Evolutionary conservation across 2,888 invertebrate species (phyloP), one percentile per base, ranked within the genome.

Genomic region (Apodemia mormo): DNA sequence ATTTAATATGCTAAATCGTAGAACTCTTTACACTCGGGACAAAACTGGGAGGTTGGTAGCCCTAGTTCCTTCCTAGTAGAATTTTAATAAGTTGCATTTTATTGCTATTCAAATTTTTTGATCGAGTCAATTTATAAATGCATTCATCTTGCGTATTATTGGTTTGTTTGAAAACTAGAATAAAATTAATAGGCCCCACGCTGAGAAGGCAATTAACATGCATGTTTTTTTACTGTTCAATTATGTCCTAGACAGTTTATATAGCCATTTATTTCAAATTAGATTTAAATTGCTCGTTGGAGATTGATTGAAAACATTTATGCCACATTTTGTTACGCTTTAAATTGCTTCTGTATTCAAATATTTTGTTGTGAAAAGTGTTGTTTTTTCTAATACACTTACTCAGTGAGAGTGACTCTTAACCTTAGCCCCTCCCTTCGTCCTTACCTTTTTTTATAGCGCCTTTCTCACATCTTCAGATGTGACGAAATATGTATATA

Each of bases 141-240:
- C 33, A 61, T 61, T 61, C 61, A 61, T 61, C 61, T 61, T 9
- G 58, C 30, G 49, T 49, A 49, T 12, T 30, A 61, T 78, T 81
- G 75, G 81, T 84, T 82, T 81, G 76, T 78, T 79, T 76, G 79
- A 79, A 81, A 85, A 83, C 79, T 78, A 83, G 82, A 77, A 82
- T 83, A 80, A 83, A 83, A 86, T 82, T 79, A 83, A 79, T 68
- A 72, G 85, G 87, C 83, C 84, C 79, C 87, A 87, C 81, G 84
- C 82, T 83, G 84, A 69, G 76, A 75, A 81, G 76, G 80, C 83
- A 81, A 87, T 88, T 85, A 85, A 83, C 84, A 82, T 81, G 76
- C 79, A 79, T 70, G 78, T 76, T 80, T 86, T 87, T 88, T 86
- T 81, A 80, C 77, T 79, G 76, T 79, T 70, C 70, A 70, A 75